Conservation (phyloP, 1,140 invertebrate genomes). For the Daktulosphaira vitifoliae region DNA sequence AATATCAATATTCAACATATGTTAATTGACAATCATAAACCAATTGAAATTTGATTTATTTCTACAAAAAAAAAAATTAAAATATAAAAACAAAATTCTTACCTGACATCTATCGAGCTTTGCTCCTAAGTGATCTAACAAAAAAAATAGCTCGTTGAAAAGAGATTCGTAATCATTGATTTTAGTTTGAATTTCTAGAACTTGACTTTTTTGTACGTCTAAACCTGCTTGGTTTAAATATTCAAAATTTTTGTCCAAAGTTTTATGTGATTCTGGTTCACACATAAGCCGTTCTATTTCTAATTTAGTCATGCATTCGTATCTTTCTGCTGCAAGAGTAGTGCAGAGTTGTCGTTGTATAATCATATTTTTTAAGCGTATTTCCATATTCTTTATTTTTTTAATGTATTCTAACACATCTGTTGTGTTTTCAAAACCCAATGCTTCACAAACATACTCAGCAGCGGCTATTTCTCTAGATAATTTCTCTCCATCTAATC, state of each 20-base stretch:
- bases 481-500: neutral
- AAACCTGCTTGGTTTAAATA: neutral
- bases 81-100: too few relatives aligned
- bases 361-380: conserved; percentile 2
- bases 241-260: neutral
- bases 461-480: neutral
- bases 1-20: too few relatives aligned
- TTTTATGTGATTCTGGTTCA: neutral
- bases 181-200: neutral
- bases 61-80: too few relatives aligned
- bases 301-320: neutral
- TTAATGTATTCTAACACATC: neutral
- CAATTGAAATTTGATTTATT: too few relatives aligned
- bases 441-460: neutral
- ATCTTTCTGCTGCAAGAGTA: neutral
- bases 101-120: conserved; percentile 12
- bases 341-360: neutral
- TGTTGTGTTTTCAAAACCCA: neutral
- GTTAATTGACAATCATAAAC: too few relatives aligned
- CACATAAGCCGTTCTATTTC: neutral
- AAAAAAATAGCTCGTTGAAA: conserved; percentile 15
- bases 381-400: neutral
- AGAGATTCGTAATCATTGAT: neutral
- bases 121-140: neutral
- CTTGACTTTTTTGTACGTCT: neutral